Conservation (phyloP, 2,888 invertebrate genomes). For the Sussaba pulchella region DNA sequence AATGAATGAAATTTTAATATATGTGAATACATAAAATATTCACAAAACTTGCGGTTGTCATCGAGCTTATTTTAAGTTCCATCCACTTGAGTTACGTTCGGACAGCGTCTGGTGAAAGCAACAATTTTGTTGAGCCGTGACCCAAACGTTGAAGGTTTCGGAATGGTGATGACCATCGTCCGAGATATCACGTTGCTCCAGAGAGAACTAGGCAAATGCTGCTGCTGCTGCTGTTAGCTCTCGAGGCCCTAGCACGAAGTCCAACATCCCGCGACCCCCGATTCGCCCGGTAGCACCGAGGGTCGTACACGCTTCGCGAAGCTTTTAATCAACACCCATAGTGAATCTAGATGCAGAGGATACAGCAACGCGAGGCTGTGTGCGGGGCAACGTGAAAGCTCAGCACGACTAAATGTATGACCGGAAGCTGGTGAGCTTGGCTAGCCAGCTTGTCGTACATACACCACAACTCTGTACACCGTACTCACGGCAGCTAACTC, state of each 20-base stretch:
- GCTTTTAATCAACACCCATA: slow-evolving; percentile 77
- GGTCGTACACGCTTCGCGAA: slow-evolving; percentile 69
- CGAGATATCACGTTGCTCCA: not conserved
- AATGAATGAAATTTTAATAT: too few relatives aligned
- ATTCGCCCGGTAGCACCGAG: slow-evolving; percentile 45
- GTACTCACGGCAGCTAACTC: slow-evolving; percentile 13
- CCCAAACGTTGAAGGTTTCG: not conserved
- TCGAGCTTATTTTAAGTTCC: too few relatives aligned
- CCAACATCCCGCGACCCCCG: slow-evolving; percentile 30
- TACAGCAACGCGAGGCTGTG: not conserved
- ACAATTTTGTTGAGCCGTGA: slow-evolving; percentile 6
- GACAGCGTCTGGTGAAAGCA: too few relatives aligned
- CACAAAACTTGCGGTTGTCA: too few relatives aligned
- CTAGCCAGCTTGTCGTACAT: slow-evolving; percentile 2
- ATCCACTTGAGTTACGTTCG: too few relatives aligned
- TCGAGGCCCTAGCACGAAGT: slow-evolving; percentile 24
- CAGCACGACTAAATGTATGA: slow-evolving; percentile 1
- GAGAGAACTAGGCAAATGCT: slow-evolving; percentile 34
- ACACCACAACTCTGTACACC: slow-evolving; percentile 1
- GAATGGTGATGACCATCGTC: slow-evolving; percentile 14
- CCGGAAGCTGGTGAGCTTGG: slow-evolving; percentile 13
- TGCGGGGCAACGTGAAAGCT: slow-evolving; percentile 23
- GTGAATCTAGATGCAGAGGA: slow-evolving; percentile 6
- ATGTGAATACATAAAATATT: too few relatives aligned
- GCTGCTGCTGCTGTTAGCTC: slow-evolving; percentile 23